Evolutionary conservation across 2,888 invertebrate species (phyloP).

Genomic region (Apantesis nais): DNA sequence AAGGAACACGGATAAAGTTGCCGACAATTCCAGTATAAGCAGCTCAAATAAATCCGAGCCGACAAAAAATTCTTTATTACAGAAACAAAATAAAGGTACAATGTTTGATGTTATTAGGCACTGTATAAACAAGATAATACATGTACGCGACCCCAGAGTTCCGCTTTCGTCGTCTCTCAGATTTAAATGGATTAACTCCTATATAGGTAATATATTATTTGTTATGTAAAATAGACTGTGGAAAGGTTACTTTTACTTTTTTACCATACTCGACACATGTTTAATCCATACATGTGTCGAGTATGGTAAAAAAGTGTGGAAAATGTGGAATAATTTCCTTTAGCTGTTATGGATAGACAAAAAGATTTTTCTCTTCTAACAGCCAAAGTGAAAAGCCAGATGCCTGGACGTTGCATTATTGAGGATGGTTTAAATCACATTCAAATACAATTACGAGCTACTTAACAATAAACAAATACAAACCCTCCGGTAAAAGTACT

Average conservation of each 20-base stretch:
- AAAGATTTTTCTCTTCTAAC: no score
- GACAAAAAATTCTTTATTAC: conserved; percentile 26
- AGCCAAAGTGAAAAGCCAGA: no score
- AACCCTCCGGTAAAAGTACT: neutral
- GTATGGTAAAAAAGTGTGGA: no score
- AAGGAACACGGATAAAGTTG: neutral
- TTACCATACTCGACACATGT: conserved; percentile 19
- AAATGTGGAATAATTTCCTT: no score
- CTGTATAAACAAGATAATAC: conserved; percentile 48
- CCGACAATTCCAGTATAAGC: conserved; percentile 18
- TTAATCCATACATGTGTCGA: no score
- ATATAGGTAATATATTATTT: conserved; percentile 42
- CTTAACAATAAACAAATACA: neutral
- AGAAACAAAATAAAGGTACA: conserved; percentile 26
- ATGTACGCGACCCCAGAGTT: conserved; percentile 30
- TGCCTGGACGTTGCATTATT: no score
- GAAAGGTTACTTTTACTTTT: conserved; percentile 26
- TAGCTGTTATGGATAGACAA: no score
- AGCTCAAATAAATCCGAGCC: conserved; percentile 6
- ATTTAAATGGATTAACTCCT: conserved; percentile 44
- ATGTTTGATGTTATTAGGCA: conserved; percentile 33
- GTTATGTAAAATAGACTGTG: conserved; percentile 28
- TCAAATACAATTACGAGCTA: neutral
- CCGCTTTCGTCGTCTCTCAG: conserved; percentile 35
- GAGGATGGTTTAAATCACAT: no score